Evolutionary conservation across 2,113 vertebrate species (phyloP), one percentile per base, ranked within the genome.

Genomic region (Synchiropus splendidus): DNA sequence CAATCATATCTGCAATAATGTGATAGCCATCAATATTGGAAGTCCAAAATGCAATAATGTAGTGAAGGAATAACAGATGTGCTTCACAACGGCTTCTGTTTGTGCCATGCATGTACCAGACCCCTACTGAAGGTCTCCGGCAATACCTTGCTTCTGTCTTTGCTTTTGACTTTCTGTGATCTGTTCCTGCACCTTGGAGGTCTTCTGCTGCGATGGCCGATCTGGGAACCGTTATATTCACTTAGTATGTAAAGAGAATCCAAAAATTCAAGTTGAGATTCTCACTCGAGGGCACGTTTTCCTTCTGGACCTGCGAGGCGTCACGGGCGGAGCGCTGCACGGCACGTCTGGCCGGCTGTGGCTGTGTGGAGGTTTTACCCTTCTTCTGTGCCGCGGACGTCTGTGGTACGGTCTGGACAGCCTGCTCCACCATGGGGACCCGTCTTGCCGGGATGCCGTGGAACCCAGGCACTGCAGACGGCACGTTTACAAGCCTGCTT

Each of bases 361-460:
- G 71, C 43, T 59, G 78, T 12, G 46, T 35, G 2, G 49, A 37
- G 12, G 44, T 5, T 0, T 76, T 83, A 2, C 78, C 78, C 6
- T 72, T 84, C 55, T 81, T 91, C 11, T 81, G 78, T 2, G 61
- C 79, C 49, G 83, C 31, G 54, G 68, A 77, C 35, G 86, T 87
- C 2, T 79, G 57, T 0, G 95, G 89, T 11, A 89, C 81, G 0
- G 95, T 99, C 85, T 99, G 95, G 2, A 99, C 95, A 14, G 92
- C 94, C 73, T 99, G 95, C 52, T 99, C 95, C 0, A 99, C 94
- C 92, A 91, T 94, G 5, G 92, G 93, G 44, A 85, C 92, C 64
- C 92, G 89, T 71, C 90, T 83, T 13, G 81, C 69, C 13, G 82
- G 60, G 67, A 79, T 35, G 59, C 53, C 59, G 6, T 79, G 78